These are phyloP conservation scores for Coenonympha arcania DNA, from an alignment of 2,888 invertebrate genomes.

Conservation along the genomic window DNA sequence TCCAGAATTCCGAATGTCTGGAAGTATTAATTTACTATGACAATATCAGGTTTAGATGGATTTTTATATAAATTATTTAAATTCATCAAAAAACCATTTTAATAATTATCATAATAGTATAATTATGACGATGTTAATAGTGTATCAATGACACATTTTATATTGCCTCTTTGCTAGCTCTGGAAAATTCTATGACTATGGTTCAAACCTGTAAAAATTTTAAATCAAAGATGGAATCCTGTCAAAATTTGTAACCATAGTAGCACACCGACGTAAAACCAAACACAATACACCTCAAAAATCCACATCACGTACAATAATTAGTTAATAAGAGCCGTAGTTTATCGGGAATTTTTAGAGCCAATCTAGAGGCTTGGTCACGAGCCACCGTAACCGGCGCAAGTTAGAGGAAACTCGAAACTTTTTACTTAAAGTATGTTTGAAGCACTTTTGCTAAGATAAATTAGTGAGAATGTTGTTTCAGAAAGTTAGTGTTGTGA, in stretches of 20 bases:
- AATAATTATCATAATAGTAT: too few species aligned
- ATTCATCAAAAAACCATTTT: too few species aligned
- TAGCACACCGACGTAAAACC: constrained; percentile 10
- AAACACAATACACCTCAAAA: constrained; percentile 22
- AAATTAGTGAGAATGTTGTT: not conserved
- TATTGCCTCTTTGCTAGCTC: too few species aligned
- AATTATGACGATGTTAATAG: too few species aligned
- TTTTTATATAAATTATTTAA: too few species aligned
- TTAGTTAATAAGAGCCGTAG: constrained; percentile 46
- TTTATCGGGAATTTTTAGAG: constrained; percentile 50
- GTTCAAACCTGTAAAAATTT: too few species aligned
- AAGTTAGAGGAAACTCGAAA: constrained; percentile 19
- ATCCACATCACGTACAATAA: constrained; percentile 30
- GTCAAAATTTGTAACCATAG: not conserved
- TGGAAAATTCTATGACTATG: too few species aligned
- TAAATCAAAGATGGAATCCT: not conserved
- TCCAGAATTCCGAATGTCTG: too few species aligned
- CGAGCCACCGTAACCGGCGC: constrained; percentile 38
- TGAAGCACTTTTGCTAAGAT: constrained; percentile 2
- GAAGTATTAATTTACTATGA: too few species aligned
- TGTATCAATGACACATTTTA: too few species aligned
- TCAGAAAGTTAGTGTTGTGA: not conserved
- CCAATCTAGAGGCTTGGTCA: constrained; percentile 32
- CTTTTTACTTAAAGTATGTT: constrained; percentile 8
- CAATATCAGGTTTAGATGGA: too few species aligned